Evolutionary conservation across 2,113 vertebrate species (phyloP).

Genomic region (Planiliza haematocheilus): DNA sequence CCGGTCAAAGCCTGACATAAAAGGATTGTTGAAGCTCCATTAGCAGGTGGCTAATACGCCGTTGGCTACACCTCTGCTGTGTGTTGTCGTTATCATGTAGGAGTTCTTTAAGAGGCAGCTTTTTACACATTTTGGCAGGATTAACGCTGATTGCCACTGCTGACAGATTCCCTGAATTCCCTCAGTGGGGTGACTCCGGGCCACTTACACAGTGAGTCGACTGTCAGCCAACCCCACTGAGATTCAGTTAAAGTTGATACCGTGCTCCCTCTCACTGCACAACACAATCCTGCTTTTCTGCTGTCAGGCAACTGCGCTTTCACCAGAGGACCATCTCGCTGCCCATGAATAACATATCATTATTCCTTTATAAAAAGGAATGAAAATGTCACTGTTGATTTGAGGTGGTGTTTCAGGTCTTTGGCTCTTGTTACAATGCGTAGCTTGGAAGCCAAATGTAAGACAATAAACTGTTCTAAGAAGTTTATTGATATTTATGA

Average conservation of each 20-base stretch:
- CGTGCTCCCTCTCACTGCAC: constrained; percentile 26
- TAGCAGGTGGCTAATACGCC: constrained; percentile 12
- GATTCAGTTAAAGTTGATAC: constrained; percentile 49
- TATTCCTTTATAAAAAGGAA: constrained; percentile 34
- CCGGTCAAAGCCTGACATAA: background rate
- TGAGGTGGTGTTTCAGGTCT: constrained; percentile 7
- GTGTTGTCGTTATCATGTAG: constrained; percentile 2
- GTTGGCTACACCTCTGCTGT: background rate
- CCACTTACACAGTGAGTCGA: constrained; percentile 6
- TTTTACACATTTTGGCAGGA: constrained; percentile 27
- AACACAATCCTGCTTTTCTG: constrained; percentile 5
- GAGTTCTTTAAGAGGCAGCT: constrained; percentile 7
- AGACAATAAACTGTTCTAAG: constrained; percentile 26
- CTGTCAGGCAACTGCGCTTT: constrained; percentile 26
- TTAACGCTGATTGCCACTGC: constrained; percentile 37
- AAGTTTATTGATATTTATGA: constrained; percentile 25
- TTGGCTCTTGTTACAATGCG: constrained; percentile 18
- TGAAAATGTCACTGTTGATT: constrained; percentile 50
- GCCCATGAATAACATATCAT: constrained; percentile 18
- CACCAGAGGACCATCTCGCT: constrained; percentile 18
- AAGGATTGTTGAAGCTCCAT: background rate
- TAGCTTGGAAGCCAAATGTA: constrained; percentile 23
- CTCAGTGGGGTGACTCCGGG: constrained; percentile 20
- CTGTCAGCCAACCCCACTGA: constrained; percentile 38
- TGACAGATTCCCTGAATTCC: constrained; percentile 53